A percentile compares a stretch with the other conserved stretches of the same genome.
Conservation (phyloP, 2,113 vertebrate species). For the Pseudonaja textilis region DNA sequence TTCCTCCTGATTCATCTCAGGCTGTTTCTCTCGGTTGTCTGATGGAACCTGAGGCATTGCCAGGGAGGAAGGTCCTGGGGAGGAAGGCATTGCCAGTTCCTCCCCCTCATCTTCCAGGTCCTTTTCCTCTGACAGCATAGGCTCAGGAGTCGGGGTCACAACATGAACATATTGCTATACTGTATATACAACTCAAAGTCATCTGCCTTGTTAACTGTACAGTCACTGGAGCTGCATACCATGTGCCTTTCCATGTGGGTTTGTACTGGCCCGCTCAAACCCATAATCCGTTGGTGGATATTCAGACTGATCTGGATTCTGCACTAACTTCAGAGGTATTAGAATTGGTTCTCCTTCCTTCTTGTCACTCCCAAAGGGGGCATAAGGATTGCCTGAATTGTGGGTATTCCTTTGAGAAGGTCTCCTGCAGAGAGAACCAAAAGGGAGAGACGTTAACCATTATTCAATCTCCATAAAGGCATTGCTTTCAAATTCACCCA, state of each 20-base stretch:
- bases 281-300: not conserved
- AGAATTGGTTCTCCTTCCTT: slow-evolving; percentile 18
- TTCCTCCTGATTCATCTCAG: too few species aligned
- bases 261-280: not conserved
- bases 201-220: not conserved
- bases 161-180: not conserved
- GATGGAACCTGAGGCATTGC: too few species aligned
- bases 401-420: slow-evolving; percentile 21
- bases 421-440: slow-evolving; percentile 17
- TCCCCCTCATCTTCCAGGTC: too few species aligned
- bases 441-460: not conserved
- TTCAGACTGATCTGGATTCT: not conserved
- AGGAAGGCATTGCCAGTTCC: too few species aligned
- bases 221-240: slow-evolving; percentile 53
- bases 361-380: not conserved
- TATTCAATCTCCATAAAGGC: too few species aligned
- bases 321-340: slow-evolving; percentile 57
- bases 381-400: not conserved
- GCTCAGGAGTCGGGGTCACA: too few species aligned
- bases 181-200: not conserved
- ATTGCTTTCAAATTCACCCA: not conserved
- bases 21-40: too few species aligned
- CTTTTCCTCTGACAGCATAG: too few species aligned
- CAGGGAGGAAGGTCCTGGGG: too few species aligned
- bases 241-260: slow-evolving; percentile 4